A percentile compares a stretch with the other conserved stretches of the same genome.
Evolutionary conservation across 2,113 vertebrate species (phyloP).

Genomic region (Polypterus bichir): DNA sequence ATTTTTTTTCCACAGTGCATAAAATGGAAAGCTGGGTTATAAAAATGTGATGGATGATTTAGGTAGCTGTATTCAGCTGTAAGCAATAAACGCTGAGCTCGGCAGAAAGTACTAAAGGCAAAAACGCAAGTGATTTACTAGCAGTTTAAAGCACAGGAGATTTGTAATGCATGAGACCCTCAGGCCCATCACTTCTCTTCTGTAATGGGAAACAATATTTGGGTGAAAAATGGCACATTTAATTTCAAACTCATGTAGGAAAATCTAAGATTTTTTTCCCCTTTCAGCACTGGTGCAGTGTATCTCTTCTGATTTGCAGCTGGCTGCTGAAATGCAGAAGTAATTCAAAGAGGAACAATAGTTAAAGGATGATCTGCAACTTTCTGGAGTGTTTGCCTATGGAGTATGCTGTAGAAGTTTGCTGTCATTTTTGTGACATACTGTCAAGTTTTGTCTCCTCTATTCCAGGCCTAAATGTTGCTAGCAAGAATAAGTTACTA

Average conservation of each 20-base stretch:
- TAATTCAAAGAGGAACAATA: not conserved
- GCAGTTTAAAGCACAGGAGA: constrained; percentile 56
- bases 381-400: too few relatives aligned
- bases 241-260: constrained; percentile 46
- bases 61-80: constrained; percentile 49
- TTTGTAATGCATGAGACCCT: constrained; percentile 60
- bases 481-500: too few relatives aligned
- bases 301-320: not conserved
- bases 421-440: too few relatives aligned
- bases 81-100: constrained; percentile 61
- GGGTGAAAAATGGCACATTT: constrained; percentile 50
- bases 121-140: constrained; percentile 60
- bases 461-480: too few relatives aligned
- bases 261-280: constrained; percentile 34
- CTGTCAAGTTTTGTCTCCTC: too few relatives aligned
- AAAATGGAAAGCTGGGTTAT: constrained; percentile 50
- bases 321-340: not conserved
- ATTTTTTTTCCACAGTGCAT: constrained; percentile 19
- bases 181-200: constrained; percentile 43
- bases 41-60: constrained; percentile 60
- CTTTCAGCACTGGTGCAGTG: not conserved
- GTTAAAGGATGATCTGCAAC: too few relatives aligned
- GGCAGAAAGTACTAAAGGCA: constrained; percentile 52
- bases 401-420: too few relatives aligned
- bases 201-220: constrained; percentile 58